A percentile compares a stretch with the other conserved stretches of the same genome.
Evolutionary conservation across 2,797 vertebrate genomes (phyloP).

Genomic region (Chelon labrosus): DNA sequence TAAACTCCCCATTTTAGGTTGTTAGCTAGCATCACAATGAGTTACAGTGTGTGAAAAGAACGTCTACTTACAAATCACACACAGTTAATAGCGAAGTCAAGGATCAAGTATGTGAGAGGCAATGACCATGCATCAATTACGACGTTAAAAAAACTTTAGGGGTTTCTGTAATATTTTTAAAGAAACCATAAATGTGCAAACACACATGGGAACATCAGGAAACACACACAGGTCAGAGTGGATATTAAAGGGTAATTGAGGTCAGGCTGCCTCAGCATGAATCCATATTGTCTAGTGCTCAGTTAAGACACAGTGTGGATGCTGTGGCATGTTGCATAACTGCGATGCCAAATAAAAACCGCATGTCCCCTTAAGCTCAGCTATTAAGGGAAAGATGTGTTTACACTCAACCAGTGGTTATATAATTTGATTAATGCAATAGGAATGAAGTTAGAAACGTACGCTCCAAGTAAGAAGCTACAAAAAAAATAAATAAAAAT

Average conservation of each 20-base stretch:
- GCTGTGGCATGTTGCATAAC: constrained; percentile 30
- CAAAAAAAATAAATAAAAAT: neutral
- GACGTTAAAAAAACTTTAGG: neutral
- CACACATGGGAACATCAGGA: neutral
- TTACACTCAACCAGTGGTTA: neutral
- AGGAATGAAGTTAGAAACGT: neutral
- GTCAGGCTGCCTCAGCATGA: constrained; percentile 13
- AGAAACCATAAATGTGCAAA: neutral
- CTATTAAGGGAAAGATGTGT: neutral
- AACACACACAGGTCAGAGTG: constrained; percentile 27
- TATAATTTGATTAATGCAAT: neutral
- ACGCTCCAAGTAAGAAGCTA: neutral
- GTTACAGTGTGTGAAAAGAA: too few species aligned
- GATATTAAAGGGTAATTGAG: constrained; percentile 46
- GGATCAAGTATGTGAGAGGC: too few species aligned
- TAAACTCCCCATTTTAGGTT: neutral
- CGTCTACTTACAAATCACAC: neutral
- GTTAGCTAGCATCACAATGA: neutral
- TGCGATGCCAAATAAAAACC: neutral
- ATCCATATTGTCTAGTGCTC: constrained; percentile 34
- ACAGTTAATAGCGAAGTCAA: neutral
- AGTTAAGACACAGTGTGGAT: constrained; percentile 26
- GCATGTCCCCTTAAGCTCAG: neutral
- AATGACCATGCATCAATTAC: too few species aligned
- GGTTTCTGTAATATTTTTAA: neutral